phyloP scores from a whole-genome alignment of 2,797 vertebrate species.

The Benthosema pterotum region DNA sequence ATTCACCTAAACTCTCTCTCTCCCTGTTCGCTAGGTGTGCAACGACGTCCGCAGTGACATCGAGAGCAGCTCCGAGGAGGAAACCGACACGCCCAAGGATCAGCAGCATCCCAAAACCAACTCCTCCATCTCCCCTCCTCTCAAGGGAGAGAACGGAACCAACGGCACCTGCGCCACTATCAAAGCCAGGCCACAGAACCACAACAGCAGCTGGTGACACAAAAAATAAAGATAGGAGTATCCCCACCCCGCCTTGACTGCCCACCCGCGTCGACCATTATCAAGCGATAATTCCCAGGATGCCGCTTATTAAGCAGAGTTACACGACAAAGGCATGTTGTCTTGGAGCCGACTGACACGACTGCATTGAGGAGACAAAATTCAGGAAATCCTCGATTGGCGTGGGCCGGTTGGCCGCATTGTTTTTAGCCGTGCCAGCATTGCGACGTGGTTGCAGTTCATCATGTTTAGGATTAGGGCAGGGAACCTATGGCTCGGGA shows the following conservation, averaged over 20 bases:
- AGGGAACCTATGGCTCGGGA: no score
- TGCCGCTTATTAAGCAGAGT: no score
- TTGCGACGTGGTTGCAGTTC: no score
- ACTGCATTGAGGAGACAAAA: no score
- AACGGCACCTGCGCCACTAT: conserved; percentile 83
- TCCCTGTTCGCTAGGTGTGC: conserved; percentile 78
- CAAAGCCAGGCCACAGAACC: conserved; percentile 77
- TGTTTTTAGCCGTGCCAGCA: no score
- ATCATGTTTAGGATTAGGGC: no score
- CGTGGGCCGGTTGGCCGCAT: no score
- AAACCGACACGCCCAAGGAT: conserved; percentile 62
- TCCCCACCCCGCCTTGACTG: neutral
- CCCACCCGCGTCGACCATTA: no score
- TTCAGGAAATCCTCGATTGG: no score
- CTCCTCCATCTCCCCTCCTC: conserved; percentile 49
- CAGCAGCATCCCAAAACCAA: conserved; percentile 42
- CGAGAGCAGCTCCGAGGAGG: conserved; percentile 97
- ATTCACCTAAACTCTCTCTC: conserved; percentile 20
- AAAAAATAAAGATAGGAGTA: neutral
- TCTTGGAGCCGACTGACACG: no score
- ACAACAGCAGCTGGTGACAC: conserved; percentile 66
- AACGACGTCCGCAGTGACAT: conserved; percentile 97
- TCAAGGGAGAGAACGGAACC: conserved; percentile 87
- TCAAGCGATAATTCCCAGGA: no score
- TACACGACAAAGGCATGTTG: no score